A percentile compares a stretch with the other conserved stretches of the same genome.
These are phyloP conservation scores for Procavia capensis DNA, from an alignment of 2,113 vertebrate species.

Conservation along the genomic window DNA sequence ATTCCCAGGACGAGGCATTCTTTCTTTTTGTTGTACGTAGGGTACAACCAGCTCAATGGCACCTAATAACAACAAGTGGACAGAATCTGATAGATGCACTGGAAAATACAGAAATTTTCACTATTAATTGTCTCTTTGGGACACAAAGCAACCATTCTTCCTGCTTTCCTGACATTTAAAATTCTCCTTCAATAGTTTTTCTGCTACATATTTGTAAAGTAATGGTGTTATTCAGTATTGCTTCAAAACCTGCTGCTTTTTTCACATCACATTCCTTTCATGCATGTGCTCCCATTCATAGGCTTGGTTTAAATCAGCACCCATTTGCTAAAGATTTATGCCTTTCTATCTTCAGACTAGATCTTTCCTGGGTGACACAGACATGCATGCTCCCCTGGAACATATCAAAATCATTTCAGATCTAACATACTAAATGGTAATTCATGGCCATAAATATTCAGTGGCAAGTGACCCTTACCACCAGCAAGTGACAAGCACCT, in stretches of 20 bases:
- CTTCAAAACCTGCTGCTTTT: not conserved
- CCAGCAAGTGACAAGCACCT: not conserved
- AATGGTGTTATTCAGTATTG: not conserved
- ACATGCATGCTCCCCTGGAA: not conserved
- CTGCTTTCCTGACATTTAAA: not conserved
- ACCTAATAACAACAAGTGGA: too few relatives aligned
- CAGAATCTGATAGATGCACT: not conserved
- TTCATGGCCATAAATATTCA: not conserved
- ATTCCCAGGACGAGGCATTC: too few relatives aligned
- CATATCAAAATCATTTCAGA: not conserved
- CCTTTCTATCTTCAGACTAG: not conserved
- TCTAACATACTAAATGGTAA: not conserved
- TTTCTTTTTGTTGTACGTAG: too few relatives aligned
- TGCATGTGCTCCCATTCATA: not conserved
- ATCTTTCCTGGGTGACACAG: not conserved
- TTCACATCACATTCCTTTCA: not conserved
- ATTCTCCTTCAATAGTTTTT: not conserved
- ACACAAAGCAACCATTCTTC: not conserved
- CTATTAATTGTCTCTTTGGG: not conserved
- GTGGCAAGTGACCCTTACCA: not conserved
- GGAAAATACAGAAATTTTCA: conserved; percentile 28
- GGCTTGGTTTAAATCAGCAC: not conserved
- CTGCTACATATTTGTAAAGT: not conserved
- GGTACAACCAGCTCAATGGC: not conserved
- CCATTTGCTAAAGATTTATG: conserved; percentile 8